A percentile compares a stretch with the other conserved stretches of the same genome.
Conservation (phyloP, 2,888 invertebrate genomes). For the Eupithecia abbreviata region DNA sequence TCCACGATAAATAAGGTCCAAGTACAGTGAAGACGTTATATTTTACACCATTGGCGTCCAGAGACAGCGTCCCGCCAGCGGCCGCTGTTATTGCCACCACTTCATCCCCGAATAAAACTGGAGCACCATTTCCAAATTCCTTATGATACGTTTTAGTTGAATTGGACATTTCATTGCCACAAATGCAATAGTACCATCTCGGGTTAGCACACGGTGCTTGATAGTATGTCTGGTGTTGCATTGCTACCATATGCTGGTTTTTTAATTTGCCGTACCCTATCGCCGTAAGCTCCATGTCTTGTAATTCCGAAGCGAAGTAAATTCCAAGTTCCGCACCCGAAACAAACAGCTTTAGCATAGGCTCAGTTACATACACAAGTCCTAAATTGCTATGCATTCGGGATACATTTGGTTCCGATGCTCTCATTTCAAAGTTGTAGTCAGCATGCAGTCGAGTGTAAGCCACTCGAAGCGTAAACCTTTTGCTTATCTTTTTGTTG, state of each 20-base stretch:
- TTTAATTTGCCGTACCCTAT: constrained; percentile 61
- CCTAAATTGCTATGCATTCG: constrained; percentile 67
- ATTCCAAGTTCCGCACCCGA: constrained; percentile 56
- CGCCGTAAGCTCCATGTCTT: constrained; percentile 51
- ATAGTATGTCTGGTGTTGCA: constrained; percentile 61
- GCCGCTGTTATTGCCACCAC: constrained; percentile 62
- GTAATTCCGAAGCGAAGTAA: constrained; percentile 59
- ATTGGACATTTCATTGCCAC: constrained; percentile 59
- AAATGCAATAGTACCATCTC: constrained; percentile 70
- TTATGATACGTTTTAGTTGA: constrained; percentile 47
- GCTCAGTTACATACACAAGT: constrained; percentile 55
- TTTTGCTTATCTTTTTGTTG: constrained; percentile 45
- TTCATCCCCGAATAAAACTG: constrained; percentile 55
- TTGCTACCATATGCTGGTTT: constrained; percentile 43
- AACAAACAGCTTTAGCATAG: constrained; percentile 54
- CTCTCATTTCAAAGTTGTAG: constrained; percentile 55
- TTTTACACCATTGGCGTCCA: constrained; percentile 45
- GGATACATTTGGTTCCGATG: constrained; percentile 51
- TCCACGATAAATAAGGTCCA: constrained; percentile 66
- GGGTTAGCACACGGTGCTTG: constrained; percentile 65
- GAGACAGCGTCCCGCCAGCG: constrained; percentile 53
- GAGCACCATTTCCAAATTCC: constrained; percentile 67
- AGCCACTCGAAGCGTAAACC: constrained; percentile 53
- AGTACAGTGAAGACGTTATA: constrained; percentile 69
- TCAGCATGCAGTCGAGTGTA: constrained; percentile 56